These are phyloP conservation scores for Dinoponera quadriceps DNA, from an alignment of 1,140 invertebrate genomes.

Conservation along the genomic window DNA sequence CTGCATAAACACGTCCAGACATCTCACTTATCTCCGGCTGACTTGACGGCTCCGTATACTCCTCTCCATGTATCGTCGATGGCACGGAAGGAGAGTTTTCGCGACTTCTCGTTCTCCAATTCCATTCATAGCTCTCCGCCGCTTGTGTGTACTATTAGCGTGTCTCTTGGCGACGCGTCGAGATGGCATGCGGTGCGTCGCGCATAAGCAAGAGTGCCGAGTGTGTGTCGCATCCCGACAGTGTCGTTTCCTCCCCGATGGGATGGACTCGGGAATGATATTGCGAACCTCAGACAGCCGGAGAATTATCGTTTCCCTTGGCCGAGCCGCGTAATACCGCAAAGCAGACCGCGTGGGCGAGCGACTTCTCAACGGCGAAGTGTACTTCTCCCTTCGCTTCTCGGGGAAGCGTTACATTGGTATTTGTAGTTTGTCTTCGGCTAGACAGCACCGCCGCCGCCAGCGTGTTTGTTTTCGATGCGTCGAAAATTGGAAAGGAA, in stretches of 20 bases:
- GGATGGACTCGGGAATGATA: conserved; percentile 50
- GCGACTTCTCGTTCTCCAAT: conserved; percentile 56
- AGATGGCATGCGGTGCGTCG: conserved; percentile 43
- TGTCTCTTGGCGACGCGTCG: conserved; percentile 52
- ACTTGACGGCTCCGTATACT: conserved; percentile 45
- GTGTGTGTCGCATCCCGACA: conserved; percentile 11
- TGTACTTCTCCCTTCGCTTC: conserved; percentile 10
- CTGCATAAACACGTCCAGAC: conserved; percentile 1
- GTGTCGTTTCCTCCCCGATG: conserved; percentile 33
- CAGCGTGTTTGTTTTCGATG: conserved; percentile 48
- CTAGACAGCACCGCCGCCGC: conserved; percentile 5
- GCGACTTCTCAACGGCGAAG: conserved; percentile 39
- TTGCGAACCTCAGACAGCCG: conserved; percentile 23
- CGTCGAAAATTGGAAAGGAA: conserved; percentile 54
- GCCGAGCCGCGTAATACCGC: conserved; percentile 48
- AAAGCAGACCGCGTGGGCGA: conserved; percentile 13
- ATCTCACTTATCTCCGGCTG: neutral
- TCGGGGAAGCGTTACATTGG: conserved; percentile 27
- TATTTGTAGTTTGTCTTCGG: conserved; percentile 55
- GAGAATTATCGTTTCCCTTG: conserved; percentile 50
- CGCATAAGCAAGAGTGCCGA: conserved; percentile 53
- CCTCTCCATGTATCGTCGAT: conserved; percentile 60
- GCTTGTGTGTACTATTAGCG: conserved; percentile 62
- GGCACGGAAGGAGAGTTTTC: conserved; percentile 45
- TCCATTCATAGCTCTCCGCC: conserved; percentile 44